Percentiles rank a stretch among this genome's conserved stretches.
These are phyloP conservation scores for Python bivittatus DNA, from an alignment of 2,113 vertebrate species.

Conservation along the genomic window DNA sequence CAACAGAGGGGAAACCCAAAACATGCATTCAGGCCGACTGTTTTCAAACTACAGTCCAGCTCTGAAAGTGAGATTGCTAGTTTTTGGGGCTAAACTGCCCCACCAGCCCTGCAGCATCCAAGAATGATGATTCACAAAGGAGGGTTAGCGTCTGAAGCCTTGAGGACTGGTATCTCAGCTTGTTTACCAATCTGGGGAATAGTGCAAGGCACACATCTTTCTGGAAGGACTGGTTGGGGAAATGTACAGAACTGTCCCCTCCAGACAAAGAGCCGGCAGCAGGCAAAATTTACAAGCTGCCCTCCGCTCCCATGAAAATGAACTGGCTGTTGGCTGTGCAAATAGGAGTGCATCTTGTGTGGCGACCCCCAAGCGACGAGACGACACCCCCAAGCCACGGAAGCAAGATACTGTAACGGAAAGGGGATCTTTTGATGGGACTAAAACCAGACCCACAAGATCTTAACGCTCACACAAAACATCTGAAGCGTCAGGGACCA, in stretches of 20 bases:
- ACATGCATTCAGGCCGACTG: too few species aligned
- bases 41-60: background rate
- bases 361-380: background rate
- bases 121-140: background rate
- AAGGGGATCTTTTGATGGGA: background rate
- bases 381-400: background rate
- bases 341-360: background rate
- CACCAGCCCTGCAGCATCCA: rapidly evolving
- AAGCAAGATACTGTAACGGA: too few species aligned
- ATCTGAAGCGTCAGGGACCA: background rate
- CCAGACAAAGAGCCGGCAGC: background rate
- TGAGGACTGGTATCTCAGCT: background rate
- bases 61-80: background rate
- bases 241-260: background rate
- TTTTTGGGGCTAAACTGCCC: background rate
- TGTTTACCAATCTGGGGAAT: background rate
- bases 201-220: background rate
- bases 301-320: slow-evolving; percentile 25
- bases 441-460: background rate
- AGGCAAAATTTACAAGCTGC: background rate
- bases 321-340: slow-evolving; percentile 58
- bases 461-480: background rate
- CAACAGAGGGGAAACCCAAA: background rate
- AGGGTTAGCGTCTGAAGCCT: background rate
- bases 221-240: slow-evolving; percentile 25